These are phyloP conservation scores for Nycteola revayana DNA, from an alignment of 2,888 invertebrate species.

Conservation along the genomic window DNA sequence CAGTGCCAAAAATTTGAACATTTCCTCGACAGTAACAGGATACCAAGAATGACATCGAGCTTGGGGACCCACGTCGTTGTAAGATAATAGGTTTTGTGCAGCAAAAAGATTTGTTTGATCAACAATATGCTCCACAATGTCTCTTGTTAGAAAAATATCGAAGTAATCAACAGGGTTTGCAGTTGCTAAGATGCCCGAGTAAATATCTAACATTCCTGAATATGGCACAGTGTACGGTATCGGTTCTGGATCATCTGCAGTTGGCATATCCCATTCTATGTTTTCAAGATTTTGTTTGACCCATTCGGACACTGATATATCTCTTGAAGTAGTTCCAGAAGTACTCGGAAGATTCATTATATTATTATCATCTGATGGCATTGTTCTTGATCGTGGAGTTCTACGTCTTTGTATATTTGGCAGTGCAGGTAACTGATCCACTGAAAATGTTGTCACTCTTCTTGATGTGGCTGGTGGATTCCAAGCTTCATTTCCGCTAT, in stretches of 20 bases:
- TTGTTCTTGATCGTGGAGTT: too few species aligned
- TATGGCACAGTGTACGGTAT: slow-evolving; percentile 8
- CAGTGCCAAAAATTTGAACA: slow-evolving; percentile 9
- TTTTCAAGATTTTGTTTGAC: slow-evolving; percentile 5
- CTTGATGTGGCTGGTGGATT: background rate
- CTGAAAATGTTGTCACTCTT: too few species aligned
- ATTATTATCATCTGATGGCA: too few species aligned
- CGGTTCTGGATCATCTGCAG: slow-evolving; percentile 3
- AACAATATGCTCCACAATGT: background rate
- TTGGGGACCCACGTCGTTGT: too few species aligned
- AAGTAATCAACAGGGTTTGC: background rate
- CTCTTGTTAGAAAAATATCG: background rate
- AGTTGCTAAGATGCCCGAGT: slow-evolving; percentile 4
- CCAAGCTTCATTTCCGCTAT: background rate
- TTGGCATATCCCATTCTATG: slow-evolving; percentile 9
- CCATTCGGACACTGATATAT: slow-evolving; percentile 3
- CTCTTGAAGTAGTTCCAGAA: background rate
- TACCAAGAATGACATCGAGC: too few species aligned
- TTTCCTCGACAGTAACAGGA: slow-evolving; percentile 16
- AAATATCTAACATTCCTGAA: slow-evolving; percentile 9
- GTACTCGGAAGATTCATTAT: too few species aligned
- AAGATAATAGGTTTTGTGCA: slow-evolving; percentile 2
- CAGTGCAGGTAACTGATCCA: too few species aligned
- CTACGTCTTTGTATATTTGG: too few species aligned
- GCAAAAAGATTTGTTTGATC: slow-evolving; percentile 4